Conservation (phyloP, 2,888 invertebrate species). For the Hybos culiciformis region DNA sequence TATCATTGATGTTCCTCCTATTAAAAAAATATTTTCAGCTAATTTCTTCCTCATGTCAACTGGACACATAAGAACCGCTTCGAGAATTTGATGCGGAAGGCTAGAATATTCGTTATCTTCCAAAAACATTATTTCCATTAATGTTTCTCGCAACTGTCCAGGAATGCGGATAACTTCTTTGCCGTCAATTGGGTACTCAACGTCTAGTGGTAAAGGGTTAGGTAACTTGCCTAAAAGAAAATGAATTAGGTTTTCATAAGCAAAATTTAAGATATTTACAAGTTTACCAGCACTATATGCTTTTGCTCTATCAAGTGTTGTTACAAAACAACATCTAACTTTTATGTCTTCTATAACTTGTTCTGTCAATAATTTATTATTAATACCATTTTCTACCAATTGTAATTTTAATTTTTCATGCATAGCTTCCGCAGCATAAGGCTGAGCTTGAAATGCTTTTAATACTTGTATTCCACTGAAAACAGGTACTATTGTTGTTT, state of each 20-base stretch:
- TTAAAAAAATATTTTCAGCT: conserved; percentile 70
- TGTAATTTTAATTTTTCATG: conserved; percentile 45
- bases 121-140: conserved; percentile 74
- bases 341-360: conserved; percentile 61
- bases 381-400: conserved; percentile 38
- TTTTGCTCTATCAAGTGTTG: conserved; percentile 53
- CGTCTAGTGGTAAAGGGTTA: conserved; percentile 41
- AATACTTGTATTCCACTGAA: conserved; percentile 78
- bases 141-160: conserved; percentile 61
- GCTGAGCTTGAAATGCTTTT: conserved; percentile 68
- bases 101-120: conserved; percentile 71
- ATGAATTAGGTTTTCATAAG: no score
- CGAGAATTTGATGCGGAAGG: conserved; percentile 70
- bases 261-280: no score
- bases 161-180: conserved; percentile 48
- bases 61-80: conserved; percentile 67
- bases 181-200: conserved; percentile 53
- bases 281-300: conserved; percentile 37
- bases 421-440: conserved; percentile 60
- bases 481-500: conserved; percentile 70
- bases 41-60: conserved; percentile 65
- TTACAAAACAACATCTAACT: conserved; percentile 81
- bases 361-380: conserved; percentile 36
- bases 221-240: no score
- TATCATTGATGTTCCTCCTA: conserved; percentile 75